A percentile compares a stretch with the other conserved stretches of the same genome.
Evolutionary conservation across 92 coral and sea anemone genomes (phyloP).

Genomic region (Nematostella vectensis): DNA sequence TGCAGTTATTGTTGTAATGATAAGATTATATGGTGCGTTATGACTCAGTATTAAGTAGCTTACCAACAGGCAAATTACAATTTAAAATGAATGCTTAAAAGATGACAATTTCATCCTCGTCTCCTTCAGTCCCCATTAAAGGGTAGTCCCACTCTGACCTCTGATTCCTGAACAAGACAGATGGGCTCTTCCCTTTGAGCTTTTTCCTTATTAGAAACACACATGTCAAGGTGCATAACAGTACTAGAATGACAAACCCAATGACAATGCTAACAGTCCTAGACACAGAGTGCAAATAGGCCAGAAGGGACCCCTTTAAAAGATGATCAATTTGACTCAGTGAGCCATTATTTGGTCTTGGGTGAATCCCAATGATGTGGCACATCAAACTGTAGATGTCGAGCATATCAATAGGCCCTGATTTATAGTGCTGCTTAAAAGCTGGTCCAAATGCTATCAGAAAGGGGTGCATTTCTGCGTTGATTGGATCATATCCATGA

Average conservation of each 20-base stretch:
- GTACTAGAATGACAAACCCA: background rate
- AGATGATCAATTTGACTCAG: slow-evolving; percentile 38
- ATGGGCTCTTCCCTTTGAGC: background rate
- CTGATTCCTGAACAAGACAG: slow-evolving; percentile 1
- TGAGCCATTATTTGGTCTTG: slow-evolving; percentile 53
- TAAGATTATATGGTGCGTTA: no score
- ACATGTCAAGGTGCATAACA: background rate
- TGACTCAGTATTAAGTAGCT: no score
- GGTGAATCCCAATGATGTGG: slow-evolving; percentile 45
- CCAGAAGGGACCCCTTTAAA: slow-evolving; percentile 3
- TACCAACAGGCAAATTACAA: no score
- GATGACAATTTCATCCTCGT: slow-evolving; percentile 18
- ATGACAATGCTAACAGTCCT: background rate
- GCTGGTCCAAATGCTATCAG: slow-evolving; percentile 70
- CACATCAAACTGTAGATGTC: slow-evolving; percentile 64
- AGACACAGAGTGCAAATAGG: background rate
- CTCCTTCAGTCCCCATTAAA: slow-evolving; percentile 13
- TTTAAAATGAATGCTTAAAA: background rate
- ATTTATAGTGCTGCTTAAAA: slow-evolving; percentile 37
- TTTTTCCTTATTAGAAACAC: background rate
- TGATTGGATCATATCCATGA: slow-evolving; percentile 41
- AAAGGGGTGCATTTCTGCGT: slow-evolving; percentile 45
- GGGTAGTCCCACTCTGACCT: slow-evolving; percentile 15
- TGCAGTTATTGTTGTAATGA: no score
- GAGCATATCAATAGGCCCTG: slow-evolving; percentile 34